These are phyloP conservation scores for Eretmocerus hayati DNA, from an alignment of 2,888 invertebrate species.

Conservation along the genomic window DNA sequence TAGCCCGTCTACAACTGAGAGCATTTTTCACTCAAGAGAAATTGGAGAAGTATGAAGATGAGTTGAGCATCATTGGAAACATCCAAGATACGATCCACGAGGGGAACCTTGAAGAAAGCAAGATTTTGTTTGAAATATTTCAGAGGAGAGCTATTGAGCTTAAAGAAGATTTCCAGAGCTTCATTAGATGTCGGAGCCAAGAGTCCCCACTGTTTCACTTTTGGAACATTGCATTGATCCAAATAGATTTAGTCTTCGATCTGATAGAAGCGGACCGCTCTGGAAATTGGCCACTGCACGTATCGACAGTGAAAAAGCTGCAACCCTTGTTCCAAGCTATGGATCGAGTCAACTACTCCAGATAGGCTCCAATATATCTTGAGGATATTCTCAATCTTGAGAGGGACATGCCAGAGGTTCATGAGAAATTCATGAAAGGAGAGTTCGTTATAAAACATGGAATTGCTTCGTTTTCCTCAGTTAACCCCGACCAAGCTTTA, in stretches of 20 bases:
- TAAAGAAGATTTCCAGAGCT: background rate
- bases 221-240: slow-evolving; percentile 3
- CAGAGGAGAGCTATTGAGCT: background rate
- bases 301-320: slow-evolving; percentile 1
- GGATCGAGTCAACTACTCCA: slow-evolving; percentile 2
- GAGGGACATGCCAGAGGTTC: slow-evolving; percentile 1
- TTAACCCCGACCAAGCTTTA: slow-evolving; percentile 9
- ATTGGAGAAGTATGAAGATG: background rate
- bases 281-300: slow-evolving; percentile 8
- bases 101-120: background rate
- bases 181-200: background rate
- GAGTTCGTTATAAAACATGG: slow-evolving; percentile 7
- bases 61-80: background rate
- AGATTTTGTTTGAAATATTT: background rate
- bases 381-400: slow-evolving; percentile 2
- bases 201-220: background rate
- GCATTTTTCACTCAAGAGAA: background rate
- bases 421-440: slow-evolving; percentile 3
- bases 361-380: slow-evolving; percentile 4
- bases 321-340: slow-evolving; percentile 2
- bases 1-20: slow-evolving; percentile 8
- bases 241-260: slow-evolving; percentile 7
- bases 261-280: slow-evolving; percentile 6
- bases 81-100: background rate
- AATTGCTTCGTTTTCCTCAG: slow-evolving; percentile 6